Evolutionary conservation across 2,797 vertebrate genomes (phyloP).

Genomic region (Anas acuta): DNA sequence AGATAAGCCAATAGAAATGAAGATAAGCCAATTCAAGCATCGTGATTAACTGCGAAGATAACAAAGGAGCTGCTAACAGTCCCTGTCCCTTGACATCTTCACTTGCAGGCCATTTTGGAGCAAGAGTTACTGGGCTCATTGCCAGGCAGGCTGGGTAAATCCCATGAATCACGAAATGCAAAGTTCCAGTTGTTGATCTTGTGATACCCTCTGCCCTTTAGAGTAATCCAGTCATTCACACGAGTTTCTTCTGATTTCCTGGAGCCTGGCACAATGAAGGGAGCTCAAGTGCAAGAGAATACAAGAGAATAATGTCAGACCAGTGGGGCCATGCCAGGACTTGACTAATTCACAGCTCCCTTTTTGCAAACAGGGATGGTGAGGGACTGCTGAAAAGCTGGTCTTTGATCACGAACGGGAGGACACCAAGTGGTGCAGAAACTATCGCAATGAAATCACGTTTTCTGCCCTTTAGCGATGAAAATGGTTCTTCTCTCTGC

Average conservation of each 20-base stretch:
- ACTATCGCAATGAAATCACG: neutral
- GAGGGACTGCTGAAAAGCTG: neutral
- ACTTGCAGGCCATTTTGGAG: conserved; percentile 34
- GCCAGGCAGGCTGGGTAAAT: conserved; percentile 46
- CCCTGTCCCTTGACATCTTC: conserved; percentile 1
- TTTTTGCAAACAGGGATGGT: neutral
- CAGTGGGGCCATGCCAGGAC: neutral
- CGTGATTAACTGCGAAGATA: neutral
- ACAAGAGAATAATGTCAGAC: neutral
- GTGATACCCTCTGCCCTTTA: conserved; percentile 51
- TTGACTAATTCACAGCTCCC: neutral
- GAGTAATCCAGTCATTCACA: conserved; percentile 44
- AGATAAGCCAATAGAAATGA: neutral
- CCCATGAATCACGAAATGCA: conserved; percentile 50
- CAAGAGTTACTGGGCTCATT: conserved; percentile 23
- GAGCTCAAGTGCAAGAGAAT: neutral
- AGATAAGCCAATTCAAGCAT: neutral
- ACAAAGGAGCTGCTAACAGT: neutral
- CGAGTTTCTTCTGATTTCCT: conserved; percentile 23
- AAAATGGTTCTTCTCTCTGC: neutral
- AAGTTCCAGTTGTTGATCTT: conserved; percentile 65
- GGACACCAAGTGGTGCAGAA: neutral
- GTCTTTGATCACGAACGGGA: neutral
- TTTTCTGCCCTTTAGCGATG: neutral
- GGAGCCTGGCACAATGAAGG: conserved; percentile 5